Conservation (phyloP, 1,140 invertebrate species). For the Atta colombica region DNA sequence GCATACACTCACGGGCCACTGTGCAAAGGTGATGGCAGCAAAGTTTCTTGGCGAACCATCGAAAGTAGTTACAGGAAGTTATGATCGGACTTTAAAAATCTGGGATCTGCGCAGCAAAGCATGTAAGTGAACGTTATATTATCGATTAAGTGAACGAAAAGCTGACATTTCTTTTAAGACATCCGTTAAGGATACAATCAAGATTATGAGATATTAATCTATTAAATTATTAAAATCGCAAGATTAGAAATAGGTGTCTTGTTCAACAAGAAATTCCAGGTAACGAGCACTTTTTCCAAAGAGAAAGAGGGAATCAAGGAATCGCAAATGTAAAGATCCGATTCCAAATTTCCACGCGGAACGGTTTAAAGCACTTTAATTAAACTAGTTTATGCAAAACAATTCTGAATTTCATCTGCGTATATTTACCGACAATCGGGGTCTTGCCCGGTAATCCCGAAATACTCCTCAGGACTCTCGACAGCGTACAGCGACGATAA, state of each 20-base stretch:
- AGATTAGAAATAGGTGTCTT: neutral
- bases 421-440: slow-evolving; percentile 28
- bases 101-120: slow-evolving; percentile 97
- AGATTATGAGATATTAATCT: neutral
- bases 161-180: neutral
- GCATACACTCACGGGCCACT: slow-evolving; percentile 98
- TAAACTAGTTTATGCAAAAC: slow-evolving; percentile 52
- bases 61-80: slow-evolving; percentile 97
- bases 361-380: slow-evolving; percentile 24
- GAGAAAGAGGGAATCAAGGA: neutral
- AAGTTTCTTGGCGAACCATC: slow-evolving; percentile 96
- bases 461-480: neutral
- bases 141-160: slow-evolving; percentile 20
- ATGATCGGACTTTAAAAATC: slow-evolving; percentile 98
- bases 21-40: slow-evolving; percentile 97
- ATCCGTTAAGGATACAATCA: neutral
- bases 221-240: slow-evolving; percentile 12
- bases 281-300: neutral
- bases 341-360: slow-evolving; percentile 28
- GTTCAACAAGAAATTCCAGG: neutral
- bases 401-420: slow-evolving; percentile 49
- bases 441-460: slow-evolving; percentile 28
- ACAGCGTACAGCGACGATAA: slow-evolving; percentile 18
- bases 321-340: slow-evolving; percentile 13
- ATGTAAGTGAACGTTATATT: slow-evolving; percentile 90